Evolutionary conservation across 2,888 invertebrate species (phyloP), one percentile per base, ranked within the genome.

Genomic region (Pheosia gnoma): DNA sequence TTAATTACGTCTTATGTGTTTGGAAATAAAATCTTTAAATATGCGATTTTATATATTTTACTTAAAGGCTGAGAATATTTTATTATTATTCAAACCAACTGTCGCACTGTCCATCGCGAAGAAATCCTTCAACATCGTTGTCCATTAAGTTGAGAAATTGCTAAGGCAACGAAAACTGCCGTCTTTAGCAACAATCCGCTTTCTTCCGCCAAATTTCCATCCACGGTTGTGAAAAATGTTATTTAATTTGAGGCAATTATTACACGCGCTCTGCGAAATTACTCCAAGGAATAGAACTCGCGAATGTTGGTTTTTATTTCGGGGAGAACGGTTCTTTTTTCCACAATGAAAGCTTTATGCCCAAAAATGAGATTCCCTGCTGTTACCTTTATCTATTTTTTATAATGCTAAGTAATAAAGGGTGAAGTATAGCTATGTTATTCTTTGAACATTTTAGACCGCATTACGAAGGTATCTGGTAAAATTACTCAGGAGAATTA

Each of bases 211-310:
- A 84, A 85, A 86, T 89, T 88, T 87, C 81, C 86, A 84, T 86
- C 83, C 45, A 70, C 68, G 89, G 88, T 91, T 89, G 88, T 89
- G 89, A 91, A 90, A 88, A 89, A 88, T 91, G 84, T 90, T 90
- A 91, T 93, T 92, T 92, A 91, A 93, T 93, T 92, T 89, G 79
- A 74, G 83, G 88, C 91, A 93, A 92, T 93, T 90, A 93, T 93
- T 92, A 91, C 90, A 89, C 86, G 88, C 90, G 89, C 89, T 92
- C 88, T 88, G 86, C 90, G 84, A 85, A 91, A 93, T 93, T 93
- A 92, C 93, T 91, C 91, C 74, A 87, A 91, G 92, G 92, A 90
- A 92, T 91, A 89, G 84, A 83, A 85, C 79, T 83, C 82, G 83
- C 77, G 82, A 81, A 83, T 84, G 86, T 87, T 84, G 86, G 84